phyloP scores from a whole-genome alignment of 1,140 invertebrate species.

The Drosophila nannoptera region DNA sequence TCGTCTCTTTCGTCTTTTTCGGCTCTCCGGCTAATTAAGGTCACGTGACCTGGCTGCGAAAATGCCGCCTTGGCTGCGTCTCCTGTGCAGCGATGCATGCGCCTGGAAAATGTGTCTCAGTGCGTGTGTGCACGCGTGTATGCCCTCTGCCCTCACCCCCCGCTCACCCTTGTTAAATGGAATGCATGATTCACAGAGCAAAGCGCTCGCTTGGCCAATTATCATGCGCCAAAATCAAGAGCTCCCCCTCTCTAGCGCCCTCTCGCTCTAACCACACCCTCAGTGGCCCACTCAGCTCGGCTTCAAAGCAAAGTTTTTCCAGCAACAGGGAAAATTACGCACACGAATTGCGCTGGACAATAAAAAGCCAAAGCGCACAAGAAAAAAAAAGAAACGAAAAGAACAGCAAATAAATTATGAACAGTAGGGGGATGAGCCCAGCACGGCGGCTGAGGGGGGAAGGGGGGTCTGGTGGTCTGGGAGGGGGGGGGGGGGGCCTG shows the following conservation, averaged over 20 bases:
- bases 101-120: conserved; percentile 44
- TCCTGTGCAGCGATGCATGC: conserved; percentile 64
- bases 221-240: conserved; percentile 65
- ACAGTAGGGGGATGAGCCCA: conserved; percentile 30
- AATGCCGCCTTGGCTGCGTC: conserved; percentile 18
- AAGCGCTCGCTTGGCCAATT: conserved; percentile 46
- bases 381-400: conserved; percentile 38
- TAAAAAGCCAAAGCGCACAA: conserved; percentile 52
- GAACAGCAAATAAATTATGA: conserved; percentile 72
- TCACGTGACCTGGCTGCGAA: conserved; percentile 60
- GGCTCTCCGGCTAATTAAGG: conserved; percentile 62
- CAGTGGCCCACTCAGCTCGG: neutral
- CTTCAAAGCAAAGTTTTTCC: conserved; percentile 68
- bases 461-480: neutral
- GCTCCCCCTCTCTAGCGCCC: neutral
- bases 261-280: neutral
- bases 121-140: conserved; percentile 59
- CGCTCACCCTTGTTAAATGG: conserved; percentile 24
- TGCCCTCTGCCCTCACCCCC: conserved; percentile 9
- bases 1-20: conserved; percentile 4
- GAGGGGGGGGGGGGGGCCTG: neutral
- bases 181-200: conserved; percentile 53
- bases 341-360: conserved; percentile 75
- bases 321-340: conserved; percentile 71
- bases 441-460: neutral